Base-by-base conservation (phyloP, 2,888 invertebrate species). In the Acronicta psi region DNA sequence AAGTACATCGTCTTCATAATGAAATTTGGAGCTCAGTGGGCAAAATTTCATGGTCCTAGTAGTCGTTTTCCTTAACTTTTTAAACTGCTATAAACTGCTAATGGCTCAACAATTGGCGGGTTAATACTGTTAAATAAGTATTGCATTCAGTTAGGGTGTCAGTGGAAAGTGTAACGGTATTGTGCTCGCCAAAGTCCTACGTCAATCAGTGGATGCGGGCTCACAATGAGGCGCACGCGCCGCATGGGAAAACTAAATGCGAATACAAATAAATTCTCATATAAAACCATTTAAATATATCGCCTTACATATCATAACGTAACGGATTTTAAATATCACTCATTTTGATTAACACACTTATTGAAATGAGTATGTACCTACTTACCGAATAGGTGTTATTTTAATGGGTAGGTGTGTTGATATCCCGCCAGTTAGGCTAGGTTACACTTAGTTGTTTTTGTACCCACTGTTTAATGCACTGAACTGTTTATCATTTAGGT, bases 201-300 rank as follows among this genome's bases (percentile, higher is more conserved):
- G 88, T 88, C 90, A 93, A 93, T 92, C 91, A 91, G 84, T 83
- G 75, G 81, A 94, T 94, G 93, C 93, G 93, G 93, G 93, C 77
- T 58, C 84, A 86, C 90, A 92, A 94, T 92, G 91, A 88, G 83
- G 69, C 77, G 84, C 93, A 94, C 93, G 93, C 89, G 94, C 86
- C 93, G 82, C 58, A 69, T 84, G 85, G 83, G 88, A 87, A 87
- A 77, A 81, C 79, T 79, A 79, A 84, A 86, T 87, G 86, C 86
- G 85, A 89, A 89, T 82, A 86, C 83, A 87, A 89, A 91, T 91
- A 91, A 88, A 90, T 91, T 87, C 86, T 88, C 84, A 91, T 90
- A 84, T 79, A 87, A 76, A 80, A 78, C 75, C 77, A 79, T 87
- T 88, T 82, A 77, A 85, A 86, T 81, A 71, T 73, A 79, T 74